Evolutionary conservation across 2,888 invertebrate genomes (phyloP).

Genomic region (Drosophila putrida): DNA sequence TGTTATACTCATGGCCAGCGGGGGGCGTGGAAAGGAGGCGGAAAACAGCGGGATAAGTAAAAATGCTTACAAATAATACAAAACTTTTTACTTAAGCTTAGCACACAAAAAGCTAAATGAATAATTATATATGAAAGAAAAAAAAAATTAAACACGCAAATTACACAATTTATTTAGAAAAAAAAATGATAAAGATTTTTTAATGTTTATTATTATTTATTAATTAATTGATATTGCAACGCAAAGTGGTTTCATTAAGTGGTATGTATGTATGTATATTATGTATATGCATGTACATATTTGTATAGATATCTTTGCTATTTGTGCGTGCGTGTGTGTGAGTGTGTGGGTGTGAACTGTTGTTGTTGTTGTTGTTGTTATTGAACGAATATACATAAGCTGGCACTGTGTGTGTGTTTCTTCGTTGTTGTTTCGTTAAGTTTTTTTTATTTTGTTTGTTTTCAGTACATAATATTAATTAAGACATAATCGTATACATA

Average conservation of each 20-base stretch:
- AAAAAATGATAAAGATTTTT: constrained; percentile 20
- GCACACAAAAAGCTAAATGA: constrained; percentile 39
- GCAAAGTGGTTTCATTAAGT: constrained; percentile 50
- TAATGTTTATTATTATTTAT: constrained; percentile 25
- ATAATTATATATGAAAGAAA: constrained; percentile 4
- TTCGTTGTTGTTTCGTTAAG: constrained; percentile 19
- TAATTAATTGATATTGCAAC: constrained; percentile 66
- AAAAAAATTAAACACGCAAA: constrained; percentile 36
- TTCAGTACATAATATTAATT: constrained; percentile 53
- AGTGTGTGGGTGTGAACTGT: constrained; percentile 18
- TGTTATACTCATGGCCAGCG: constrained; percentile 1
- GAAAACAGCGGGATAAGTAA: not conserved
- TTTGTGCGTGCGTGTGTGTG: constrained; percentile 11
- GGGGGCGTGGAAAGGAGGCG: not conserved
- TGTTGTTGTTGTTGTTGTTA: constrained; percentile 16
- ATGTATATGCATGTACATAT: constrained; percentile 18
- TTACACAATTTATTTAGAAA: constrained; percentile 45
- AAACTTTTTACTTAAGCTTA: constrained; percentile 46
- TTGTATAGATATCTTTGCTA: constrained; percentile 19
- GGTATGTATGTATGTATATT: constrained; percentile 32
- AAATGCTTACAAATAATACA: constrained; percentile 23
- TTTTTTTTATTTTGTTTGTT: constrained; percentile 16
- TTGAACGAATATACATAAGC: constrained; percentile 24
- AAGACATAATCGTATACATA: constrained; percentile 71
- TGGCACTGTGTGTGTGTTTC: constrained; percentile 15